Percentiles rank a stretch among this genome's conserved stretches.
These are phyloP conservation scores for Melolontha melolontha DNA, from an alignment of 2,888 invertebrate species.

Conservation along the genomic window DNA sequence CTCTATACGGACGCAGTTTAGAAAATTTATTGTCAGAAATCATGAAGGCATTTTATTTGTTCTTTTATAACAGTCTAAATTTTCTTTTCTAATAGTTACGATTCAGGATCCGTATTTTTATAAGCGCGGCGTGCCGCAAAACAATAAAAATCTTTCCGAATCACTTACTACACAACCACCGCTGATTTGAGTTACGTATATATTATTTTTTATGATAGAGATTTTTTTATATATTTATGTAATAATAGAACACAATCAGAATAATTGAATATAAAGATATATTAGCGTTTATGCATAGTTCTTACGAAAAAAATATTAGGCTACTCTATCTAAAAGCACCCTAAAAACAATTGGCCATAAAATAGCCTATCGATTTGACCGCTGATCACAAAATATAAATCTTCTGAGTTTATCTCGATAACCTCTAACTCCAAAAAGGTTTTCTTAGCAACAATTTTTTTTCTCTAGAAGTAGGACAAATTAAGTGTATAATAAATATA, in stretches of 20 bases:
- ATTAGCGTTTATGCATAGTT: not conserved
- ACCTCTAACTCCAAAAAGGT: constrained; percentile 28
- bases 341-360: constrained; percentile 42
- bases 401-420: constrained; percentile 46
- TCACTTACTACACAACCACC: too few relatives aligned
- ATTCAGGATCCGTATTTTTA: constrained; percentile 44
- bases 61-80: constrained; percentile 62
- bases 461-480: constrained; percentile 1
- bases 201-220: constrained; percentile 17
- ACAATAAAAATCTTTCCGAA: constrained; percentile 29
- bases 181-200: too few relatives aligned
- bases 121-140: constrained; percentile 18
- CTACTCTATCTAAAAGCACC: constrained; percentile 31
- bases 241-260: not conserved
- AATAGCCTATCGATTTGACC: constrained; percentile 42
- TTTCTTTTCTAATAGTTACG: constrained; percentile 58
- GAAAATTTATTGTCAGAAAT: constrained; percentile 64
- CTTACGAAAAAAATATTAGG: not conserved
- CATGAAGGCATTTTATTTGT: constrained; percentile 64
- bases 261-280: not conserved
- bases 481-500: not conserved
- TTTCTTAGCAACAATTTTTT: constrained; percentile 16
- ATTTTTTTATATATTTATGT: too few relatives aligned
- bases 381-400: constrained; percentile 47
- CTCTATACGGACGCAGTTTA: constrained; percentile 62